Evolutionary conservation across 2,888 invertebrate genomes (phyloP), one percentile per base, ranked within the genome.

Genomic region (Lithophane leautieri): DNA sequence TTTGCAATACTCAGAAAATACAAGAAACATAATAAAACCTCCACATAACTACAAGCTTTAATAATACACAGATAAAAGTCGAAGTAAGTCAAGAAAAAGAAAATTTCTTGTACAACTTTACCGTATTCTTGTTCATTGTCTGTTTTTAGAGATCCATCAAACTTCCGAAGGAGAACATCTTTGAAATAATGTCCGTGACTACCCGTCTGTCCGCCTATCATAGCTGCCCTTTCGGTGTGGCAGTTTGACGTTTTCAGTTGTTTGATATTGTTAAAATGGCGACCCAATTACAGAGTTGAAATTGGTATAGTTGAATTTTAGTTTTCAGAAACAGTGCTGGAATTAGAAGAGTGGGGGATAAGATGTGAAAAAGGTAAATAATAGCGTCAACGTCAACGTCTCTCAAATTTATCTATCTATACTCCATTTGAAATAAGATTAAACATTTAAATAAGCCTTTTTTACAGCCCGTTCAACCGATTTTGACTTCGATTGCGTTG

Each of bases 31-130:
- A 28, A 56, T 19, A 67, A 58, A 66, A 67, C 34, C 14, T 56
- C n/a, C 25, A 60, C 61, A 44, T 84, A 69, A 80, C 81, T 40
- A 70, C 22, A 62, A 68, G 25, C 25, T 47, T 34, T 34, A 81
- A 52, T 58, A 73, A 69, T 65, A 56, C 34, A 47, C 42, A 71
- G 68, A 70, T 80, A 83, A 74, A 74, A 73, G 56, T 65, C 61
- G 68, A 73, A 86, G 54, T 72, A 76, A 80, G 61, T 75, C 61
- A 70, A 80, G 60, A 69, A 73, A 70, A 74, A 74, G 25, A 74
- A 79, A 50, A 79, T 76, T 67, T 78, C 78, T 78, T 76, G n/a
- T 74, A 28, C 56, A 84, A 86, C 78, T 86, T 78, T 73, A 70
- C 70, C 22, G 76, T 78, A 80, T 79, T 81, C 74, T 76, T 75